These are phyloP conservation scores for Centropus bengalensis DNA, from an alignment of 2,113 vertebrate genomes.

Conservation along the genomic window DNA sequence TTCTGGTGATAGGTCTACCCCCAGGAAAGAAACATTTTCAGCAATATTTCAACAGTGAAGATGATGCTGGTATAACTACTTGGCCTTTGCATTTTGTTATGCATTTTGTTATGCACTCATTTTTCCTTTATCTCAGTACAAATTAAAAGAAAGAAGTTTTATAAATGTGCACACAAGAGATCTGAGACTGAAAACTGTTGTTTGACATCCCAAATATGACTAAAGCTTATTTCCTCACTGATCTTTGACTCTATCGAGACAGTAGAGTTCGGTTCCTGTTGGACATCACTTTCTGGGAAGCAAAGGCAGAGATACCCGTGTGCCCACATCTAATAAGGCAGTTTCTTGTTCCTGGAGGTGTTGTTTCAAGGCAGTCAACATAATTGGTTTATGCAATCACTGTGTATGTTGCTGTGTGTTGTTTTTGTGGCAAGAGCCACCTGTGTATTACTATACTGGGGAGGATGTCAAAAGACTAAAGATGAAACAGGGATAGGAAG, in stretches of 20 bases:
- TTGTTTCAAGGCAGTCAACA: neutral
- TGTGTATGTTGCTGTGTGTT: neutral
- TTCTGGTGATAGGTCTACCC: neutral
- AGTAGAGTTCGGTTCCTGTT: neutral
- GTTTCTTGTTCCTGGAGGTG: neutral
- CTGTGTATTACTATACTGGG: neutral
- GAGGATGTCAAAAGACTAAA: neutral
- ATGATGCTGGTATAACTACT: neutral
- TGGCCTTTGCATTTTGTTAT: neutral
- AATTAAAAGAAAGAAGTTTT: slow-evolving; percentile 7
- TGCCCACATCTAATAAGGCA: neutral
- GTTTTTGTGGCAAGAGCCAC: neutral
- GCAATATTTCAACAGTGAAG: neutral
- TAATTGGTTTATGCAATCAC: neutral
- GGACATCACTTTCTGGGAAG: neutral
- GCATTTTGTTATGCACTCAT: neutral
- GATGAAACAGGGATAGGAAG: neutral
- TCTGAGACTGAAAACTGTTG: neutral
- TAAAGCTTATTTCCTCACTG: neutral
- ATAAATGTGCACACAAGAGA: neutral
- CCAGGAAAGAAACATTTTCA: neutral
- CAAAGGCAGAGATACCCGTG: neutral
- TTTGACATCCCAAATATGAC: neutral
- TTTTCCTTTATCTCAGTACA: neutral
- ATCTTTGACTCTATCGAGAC: neutral